Evolutionary conservation across 2,888 invertebrate genomes (phyloP).

Genomic region (Drosophila demipolita): DNA sequence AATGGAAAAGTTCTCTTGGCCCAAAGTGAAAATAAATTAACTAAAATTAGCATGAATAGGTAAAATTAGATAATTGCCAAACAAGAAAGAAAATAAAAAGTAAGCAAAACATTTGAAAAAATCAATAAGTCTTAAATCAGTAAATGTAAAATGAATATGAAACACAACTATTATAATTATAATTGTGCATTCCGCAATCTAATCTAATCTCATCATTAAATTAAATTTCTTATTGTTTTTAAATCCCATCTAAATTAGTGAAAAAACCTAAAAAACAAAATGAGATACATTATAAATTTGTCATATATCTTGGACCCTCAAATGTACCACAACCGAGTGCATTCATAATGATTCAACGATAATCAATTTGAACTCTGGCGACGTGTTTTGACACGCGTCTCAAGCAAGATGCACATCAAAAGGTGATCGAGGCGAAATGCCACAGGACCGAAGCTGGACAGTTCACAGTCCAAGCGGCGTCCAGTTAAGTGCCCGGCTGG

Average conservation of each 20-base stretch:
- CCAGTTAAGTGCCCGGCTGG: slow-evolving; percentile 8
- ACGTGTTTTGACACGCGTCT: slow-evolving; percentile 35
- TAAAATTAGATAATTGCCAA: not conserved
- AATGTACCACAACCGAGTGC: slow-evolving; percentile 9
- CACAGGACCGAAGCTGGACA: slow-evolving; percentile 31
- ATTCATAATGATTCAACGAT: slow-evolving; percentile 29
- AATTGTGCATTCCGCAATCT: too few species aligned
- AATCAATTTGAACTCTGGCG: slow-evolving; percentile 66
- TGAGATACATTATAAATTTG: not conserved
- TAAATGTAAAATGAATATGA: not conserved
- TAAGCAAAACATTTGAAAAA: not conserved
- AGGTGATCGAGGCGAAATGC: slow-evolving; percentile 47
- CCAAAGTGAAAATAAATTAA: not conserved
- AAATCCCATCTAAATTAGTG: not conserved
- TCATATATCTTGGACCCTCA: slow-evolving; percentile 8
- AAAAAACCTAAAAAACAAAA: too few species aligned
- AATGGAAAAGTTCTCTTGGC: not conserved
- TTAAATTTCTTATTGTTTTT: not conserved
- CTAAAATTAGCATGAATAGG: not conserved
- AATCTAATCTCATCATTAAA: not conserved
- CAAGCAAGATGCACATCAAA: slow-evolving; percentile 50
- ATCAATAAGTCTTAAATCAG: not conserved
- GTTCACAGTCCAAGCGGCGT: slow-evolving; percentile 1
- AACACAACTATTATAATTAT: too few species aligned
- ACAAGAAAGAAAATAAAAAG: too few species aligned